Conservation (phyloP, 2,113 vertebrate species). For the Lepus timidus region DNA sequence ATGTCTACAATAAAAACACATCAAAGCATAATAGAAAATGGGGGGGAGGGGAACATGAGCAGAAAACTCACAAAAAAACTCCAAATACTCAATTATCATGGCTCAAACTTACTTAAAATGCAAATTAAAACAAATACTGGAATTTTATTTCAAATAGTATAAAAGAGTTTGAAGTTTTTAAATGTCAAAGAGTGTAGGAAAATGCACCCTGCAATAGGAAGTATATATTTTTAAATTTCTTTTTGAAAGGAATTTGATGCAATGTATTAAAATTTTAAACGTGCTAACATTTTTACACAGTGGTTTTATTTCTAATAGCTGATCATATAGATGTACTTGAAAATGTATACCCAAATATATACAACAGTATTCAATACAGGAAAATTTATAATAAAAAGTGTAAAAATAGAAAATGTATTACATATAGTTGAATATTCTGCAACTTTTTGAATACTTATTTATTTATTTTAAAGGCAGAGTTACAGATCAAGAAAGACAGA, state of each 20-base stretch:
- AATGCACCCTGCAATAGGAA: neutral
- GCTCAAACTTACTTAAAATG: neutral
- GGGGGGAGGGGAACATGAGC: neutral
- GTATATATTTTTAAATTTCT: too few relatives aligned
- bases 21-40: neutral
- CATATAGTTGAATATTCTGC: neutral
- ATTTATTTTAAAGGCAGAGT: too few relatives aligned
- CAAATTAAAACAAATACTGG: constrained; percentile 6
- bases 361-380: neutral
- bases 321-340: neutral
- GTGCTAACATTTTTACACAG: neutral
- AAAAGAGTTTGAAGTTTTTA: neutral
- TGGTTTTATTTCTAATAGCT: constrained; percentile 13
- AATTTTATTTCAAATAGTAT: neutral
- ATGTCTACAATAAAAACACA: too few relatives aligned
- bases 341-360: neutral
- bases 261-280: constrained; percentile 8
- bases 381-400: neutral
- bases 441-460: neutral
- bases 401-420: neutral
- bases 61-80: neutral
- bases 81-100: neutral
- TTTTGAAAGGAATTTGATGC: neutral
- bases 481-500: too few relatives aligned
- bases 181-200: neutral